Conservation (phyloP, 2,113 vertebrate species). For the Sander vitreus region DNA sequence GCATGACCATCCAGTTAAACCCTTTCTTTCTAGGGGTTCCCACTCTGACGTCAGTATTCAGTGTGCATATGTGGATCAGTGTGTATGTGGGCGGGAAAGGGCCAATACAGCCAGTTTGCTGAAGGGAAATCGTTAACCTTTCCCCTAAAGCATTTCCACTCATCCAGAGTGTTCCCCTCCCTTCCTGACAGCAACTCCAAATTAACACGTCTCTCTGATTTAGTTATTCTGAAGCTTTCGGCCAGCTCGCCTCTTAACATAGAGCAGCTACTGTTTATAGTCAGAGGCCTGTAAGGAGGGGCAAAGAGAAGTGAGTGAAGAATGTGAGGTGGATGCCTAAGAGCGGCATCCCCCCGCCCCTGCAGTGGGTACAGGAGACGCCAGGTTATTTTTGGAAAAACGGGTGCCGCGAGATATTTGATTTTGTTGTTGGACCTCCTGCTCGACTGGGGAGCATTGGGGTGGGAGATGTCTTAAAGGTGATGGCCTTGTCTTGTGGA, state of each 20-base stretch:
- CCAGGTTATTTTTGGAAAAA: conserved; percentile 76
- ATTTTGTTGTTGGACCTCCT: conserved; percentile 51
- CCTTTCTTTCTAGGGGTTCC: conserved; percentile 23
- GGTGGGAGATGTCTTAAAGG: conserved; percentile 65
- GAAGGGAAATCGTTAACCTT: conserved; percentile 76
- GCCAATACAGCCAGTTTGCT: conserved; percentile 54
- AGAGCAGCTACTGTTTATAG: conserved; percentile 78
- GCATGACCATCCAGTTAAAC: conserved; percentile 24
- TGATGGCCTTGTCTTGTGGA: conserved; percentile 64
- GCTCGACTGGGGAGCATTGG: conserved; percentile 5
- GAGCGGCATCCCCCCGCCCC: conserved; percentile 40
- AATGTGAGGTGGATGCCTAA: conserved; percentile 65
- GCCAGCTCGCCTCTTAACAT: conserved; percentile 67
- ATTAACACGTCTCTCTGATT: conserved; percentile 71
- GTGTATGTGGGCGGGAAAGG: conserved; percentile 36
- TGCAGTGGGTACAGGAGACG: conserved; percentile 47
- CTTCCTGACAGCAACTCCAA: conserved; percentile 68
- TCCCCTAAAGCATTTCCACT: conserved; percentile 53
- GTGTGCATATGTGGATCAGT: conserved; percentile 13
- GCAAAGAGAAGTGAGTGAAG: conserved; percentile 47
- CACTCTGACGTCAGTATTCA: conserved; percentile 41
- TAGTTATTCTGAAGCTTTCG: conserved; percentile 65
- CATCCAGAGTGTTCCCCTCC: conserved; percentile 46
- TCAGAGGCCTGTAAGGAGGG: conserved; percentile 53
- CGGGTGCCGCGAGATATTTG: conserved; percentile 66